A percentile compares a stretch with the other conserved stretches of the same genome.
Evolutionary conservation across 53 echinoderm and acorn worm genomes (phyloP).

Genomic region (Luidia sarsii): DNA sequence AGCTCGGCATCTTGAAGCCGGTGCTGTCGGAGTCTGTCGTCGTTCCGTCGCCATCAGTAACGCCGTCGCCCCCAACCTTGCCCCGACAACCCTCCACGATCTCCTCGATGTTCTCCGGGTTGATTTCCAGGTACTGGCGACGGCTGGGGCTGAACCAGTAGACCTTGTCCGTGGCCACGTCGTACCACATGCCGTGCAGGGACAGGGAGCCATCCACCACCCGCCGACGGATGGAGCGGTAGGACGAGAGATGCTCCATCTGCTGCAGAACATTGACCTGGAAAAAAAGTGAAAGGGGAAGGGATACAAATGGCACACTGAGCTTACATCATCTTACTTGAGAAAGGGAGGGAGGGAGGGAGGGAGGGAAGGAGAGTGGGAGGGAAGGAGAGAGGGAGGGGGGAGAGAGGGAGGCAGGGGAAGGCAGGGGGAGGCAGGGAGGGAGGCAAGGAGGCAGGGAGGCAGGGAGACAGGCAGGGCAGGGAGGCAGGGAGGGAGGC

Average conservation of each 20-base stretch:
- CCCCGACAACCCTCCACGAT: slow-evolving; percentile 28
- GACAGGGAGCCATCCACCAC: slow-evolving; percentile 45
- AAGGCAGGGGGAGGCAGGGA: too few relatives aligned
- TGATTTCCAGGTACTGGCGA: slow-evolving; percentile 58
- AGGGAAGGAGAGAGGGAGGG: background rate
- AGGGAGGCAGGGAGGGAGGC: too few relatives aligned
- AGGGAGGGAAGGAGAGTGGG: too few relatives aligned
- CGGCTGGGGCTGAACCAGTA: slow-evolving; percentile 64
- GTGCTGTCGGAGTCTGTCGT: too few relatives aligned
- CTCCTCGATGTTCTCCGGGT: slow-evolving; percentile 44
- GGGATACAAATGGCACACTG: background rate
- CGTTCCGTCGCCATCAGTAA: too few relatives aligned
- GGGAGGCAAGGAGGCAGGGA: too few relatives aligned
- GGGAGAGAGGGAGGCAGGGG: too few relatives aligned
- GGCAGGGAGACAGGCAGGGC: too few relatives aligned
- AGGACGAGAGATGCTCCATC: slow-evolving; percentile 77
- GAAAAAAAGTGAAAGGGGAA: too few relatives aligned
- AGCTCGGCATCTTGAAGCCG: slow-evolving; percentile 8
- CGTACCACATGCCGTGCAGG: slow-evolving; percentile 88
- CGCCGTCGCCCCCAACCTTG: too few relatives aligned
- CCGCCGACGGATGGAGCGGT: slow-evolving; percentile 58
- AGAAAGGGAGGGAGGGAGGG: background rate
- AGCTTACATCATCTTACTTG: too few relatives aligned
- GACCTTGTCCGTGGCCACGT: slow-evolving; percentile 50
- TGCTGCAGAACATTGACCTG: slow-evolving; percentile 91